A percentile compares a stretch with the other conserved stretches of the same genome.
phyloP scores from a whole-genome alignment of 2,888 invertebrate species.

The Platycheirus rosarum region DNA sequence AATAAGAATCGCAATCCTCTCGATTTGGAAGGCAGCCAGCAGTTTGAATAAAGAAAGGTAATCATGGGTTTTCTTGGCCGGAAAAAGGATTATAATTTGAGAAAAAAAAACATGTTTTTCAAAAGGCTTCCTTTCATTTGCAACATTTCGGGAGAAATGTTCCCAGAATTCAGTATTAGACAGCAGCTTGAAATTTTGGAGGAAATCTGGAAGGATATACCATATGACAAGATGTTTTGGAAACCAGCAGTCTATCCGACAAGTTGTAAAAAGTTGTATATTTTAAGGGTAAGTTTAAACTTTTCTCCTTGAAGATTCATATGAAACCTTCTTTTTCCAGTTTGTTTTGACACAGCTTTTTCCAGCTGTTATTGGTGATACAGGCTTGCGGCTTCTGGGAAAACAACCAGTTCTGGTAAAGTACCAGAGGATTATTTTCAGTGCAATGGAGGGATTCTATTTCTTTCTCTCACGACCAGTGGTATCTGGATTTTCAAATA shows the following conservation, averaged over 20 bases:
- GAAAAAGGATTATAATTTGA: neutral
- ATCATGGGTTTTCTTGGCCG: neutral
- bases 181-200: constrained; percentile 35
- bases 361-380: constrained; percentile 39
- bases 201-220: constrained; percentile 37
- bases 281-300: constrained; percentile 17
- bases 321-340: constrained; percentile 15
- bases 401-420: constrained; percentile 45
- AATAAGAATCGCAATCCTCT: constrained; percentile 46
- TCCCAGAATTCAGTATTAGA: constrained; percentile 39
- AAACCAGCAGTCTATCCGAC: constrained; percentile 40
- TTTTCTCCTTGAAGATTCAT: neutral
- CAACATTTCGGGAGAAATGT: constrained; percentile 61
- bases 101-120: too few relatives aligned
- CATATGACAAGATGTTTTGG: constrained; percentile 60
- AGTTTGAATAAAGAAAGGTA: constrained; percentile 17
- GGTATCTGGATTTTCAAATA: constrained; percentile 29
- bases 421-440: constrained; percentile 41
- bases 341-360: constrained; percentile 45
- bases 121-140: constrained; percentile 61
- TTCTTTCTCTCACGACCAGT: constrained; percentile 53
- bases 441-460: constrained; percentile 37
- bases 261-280: constrained; percentile 11
- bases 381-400: constrained; percentile 11
- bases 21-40: constrained; percentile 61